A percentile compares a stretch with the other conserved stretches of the same genome.
phyloP scores from a whole-genome alignment of 2,888 invertebrate genomes.

The Luperina testacea region DNA sequence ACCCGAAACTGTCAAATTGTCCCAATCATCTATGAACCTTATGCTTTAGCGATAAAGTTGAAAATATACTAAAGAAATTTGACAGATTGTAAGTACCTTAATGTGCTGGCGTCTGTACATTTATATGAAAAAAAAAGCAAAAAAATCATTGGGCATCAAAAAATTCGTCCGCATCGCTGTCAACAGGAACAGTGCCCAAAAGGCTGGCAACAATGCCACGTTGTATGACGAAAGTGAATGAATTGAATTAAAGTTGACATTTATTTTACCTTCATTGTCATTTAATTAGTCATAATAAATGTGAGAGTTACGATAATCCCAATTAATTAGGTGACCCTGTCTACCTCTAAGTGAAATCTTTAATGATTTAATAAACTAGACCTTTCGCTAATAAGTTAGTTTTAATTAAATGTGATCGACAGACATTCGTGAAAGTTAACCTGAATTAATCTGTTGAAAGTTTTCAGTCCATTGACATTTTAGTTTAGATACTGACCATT shows the following conservation, averaged over 20 bases:
- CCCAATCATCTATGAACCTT: too few species aligned
- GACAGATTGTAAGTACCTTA: too few species aligned
- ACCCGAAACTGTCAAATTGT: too few species aligned
- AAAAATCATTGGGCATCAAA: too few species aligned
- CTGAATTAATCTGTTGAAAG: background rate
- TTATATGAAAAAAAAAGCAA: too few species aligned
- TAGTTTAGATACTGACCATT: background rate
- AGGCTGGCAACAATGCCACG: too few species aligned
- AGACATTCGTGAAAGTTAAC: constrained; percentile 17
- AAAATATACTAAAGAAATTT: too few species aligned
- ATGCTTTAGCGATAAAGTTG: too few species aligned
- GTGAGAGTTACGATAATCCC: background rate
- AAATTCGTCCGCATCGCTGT: too few species aligned
- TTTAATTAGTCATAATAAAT: background rate
- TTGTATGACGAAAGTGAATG: too few species aligned
- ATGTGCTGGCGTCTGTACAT: too few species aligned
- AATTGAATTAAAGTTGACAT: background rate
- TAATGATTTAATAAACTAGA: background rate
- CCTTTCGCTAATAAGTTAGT: background rate
- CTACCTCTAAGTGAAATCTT: constrained; percentile 1
- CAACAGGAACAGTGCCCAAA: too few species aligned
- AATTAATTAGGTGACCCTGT: background rate
- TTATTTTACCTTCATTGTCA: background rate
- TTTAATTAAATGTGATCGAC: background rate
- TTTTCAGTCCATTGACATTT: constrained; percentile 16